These are phyloP conservation scores for Mizuhopecten yessoensis DNA, from an alignment of 1,140 invertebrate species.

Conservation along the genomic window DNA sequence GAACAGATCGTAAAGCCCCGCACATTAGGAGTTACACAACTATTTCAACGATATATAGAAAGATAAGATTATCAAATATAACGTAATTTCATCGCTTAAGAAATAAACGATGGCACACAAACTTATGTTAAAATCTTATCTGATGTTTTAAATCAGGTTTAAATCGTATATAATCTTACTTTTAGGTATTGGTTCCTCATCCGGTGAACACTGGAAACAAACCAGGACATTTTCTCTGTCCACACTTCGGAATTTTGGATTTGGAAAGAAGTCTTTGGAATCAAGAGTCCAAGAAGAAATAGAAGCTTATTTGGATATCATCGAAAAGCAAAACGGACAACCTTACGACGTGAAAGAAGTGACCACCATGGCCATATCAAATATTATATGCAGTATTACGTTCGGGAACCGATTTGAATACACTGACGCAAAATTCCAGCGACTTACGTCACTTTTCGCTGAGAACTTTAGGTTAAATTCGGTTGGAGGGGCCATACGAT, in stretches of 20 bases:
- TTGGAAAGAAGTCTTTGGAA: constrained; percentile 89
- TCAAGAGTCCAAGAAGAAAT: constrained; percentile 86
- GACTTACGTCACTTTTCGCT: constrained; percentile 43
- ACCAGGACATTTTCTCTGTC: constrained; percentile 90
- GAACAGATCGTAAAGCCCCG: no score
- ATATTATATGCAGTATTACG: constrained; percentile 94
- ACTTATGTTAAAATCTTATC: no score
- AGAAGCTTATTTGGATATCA: constrained; percentile 42
- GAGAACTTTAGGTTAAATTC: constrained; percentile 37
- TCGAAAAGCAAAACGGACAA: constrained; percentile 46
- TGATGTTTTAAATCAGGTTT: no score
- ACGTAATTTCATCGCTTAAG: no score
- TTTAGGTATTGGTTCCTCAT: constrained; percentile 83
- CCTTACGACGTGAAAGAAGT: constrained; percentile 42
- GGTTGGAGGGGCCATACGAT: neutral
- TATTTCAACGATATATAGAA: no score
- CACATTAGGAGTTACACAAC: no score
- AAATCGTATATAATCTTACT: no score
- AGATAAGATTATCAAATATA: no score
- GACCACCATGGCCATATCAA: constrained; percentile 89
- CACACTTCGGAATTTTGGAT: constrained; percentile 90
- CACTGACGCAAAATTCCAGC: constrained; percentile 60
- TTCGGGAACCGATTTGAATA: constrained; percentile 93
- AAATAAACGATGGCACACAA: no score
- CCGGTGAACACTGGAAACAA: constrained; percentile 92